Base-by-base conservation (phyloP, 1,140 invertebrate genomes). In the Caenorhabditis inopinata region DNA sequence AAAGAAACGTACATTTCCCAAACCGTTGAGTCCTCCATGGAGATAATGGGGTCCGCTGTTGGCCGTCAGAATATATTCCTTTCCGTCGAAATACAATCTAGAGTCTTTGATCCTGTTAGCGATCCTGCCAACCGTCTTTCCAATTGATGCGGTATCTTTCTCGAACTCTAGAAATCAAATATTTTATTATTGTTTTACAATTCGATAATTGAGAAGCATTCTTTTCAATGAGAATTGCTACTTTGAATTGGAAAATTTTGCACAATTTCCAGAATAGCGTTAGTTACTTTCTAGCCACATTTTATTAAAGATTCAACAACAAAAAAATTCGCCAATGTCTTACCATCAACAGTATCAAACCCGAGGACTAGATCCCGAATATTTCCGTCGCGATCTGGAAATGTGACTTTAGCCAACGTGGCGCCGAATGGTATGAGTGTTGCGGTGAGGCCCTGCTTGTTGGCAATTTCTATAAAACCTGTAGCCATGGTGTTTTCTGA, bases 1-100 rank as follows among this genome's bases (percentile, higher is more conserved):
- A 11, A 7, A 53, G 16, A 21, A 21, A 29, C 74, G 14, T 16
- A 76, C 74, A 29, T 58, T 42, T 42, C 49, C 76, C 23, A 53
- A 18, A 35, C 76, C 53, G 46, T 78, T 78, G 2, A 53, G 53
- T 45, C 76, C 76, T 23, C 76, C 76, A 35, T 78, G 76, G 7
- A 58, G 25, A 78, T 45, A 62, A 46, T 78, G 76, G 7, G 76
- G 76, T 25, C 49, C 32, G 32, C 42, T 58, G 38, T 78, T 78
- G 2, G 45, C 29, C 14, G 76, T 51, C 32, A 78, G 32, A 14
- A 14, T 45, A 53, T 78, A 78, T 18, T 78, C 51, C 23, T 78
- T 58, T n/a, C 45, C 76, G n/a, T 78, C 53, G 16, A 78, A 78
- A 9, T 14, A 27, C 21, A 78, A 78, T 42, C 16, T 45, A 7